These are phyloP conservation scores for Zoroaster sp. DNA, from an alignment of 53 echinoderm and acorn worm species.

Conservation along the genomic window DNA sequence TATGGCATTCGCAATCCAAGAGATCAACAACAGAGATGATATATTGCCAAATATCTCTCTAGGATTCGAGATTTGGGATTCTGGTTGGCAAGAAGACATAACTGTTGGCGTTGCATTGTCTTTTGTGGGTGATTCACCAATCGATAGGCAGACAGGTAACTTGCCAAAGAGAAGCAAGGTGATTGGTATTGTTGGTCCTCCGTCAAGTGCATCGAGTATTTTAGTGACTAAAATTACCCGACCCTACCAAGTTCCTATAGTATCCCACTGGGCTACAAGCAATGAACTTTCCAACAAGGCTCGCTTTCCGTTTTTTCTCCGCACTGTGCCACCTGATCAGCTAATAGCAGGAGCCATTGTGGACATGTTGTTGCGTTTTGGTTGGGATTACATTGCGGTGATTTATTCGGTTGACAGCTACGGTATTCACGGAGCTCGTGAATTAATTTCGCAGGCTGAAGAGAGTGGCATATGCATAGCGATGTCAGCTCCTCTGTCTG, in stretches of 20 bases:
- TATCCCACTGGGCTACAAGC: constrained; percentile 49
- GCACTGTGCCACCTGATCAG: constrained; percentile 54
- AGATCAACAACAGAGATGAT: constrained; percentile 42
- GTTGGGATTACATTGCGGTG: constrained; percentile 41
- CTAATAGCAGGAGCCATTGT: constrained; percentile 46
- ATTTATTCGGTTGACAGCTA: constrained; percentile 41
- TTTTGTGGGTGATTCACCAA: not conserved
- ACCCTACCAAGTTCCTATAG: constrained; percentile 13
- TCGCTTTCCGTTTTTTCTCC: constrained; percentile 38
- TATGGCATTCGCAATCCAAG: constrained; percentile 44
- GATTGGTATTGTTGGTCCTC: constrained; percentile 22
- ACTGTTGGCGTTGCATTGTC: constrained; percentile 2
- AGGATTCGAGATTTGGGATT: constrained; percentile 43
- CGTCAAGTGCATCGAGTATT: constrained; percentile 1
- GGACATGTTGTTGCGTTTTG: constrained; percentile 32
- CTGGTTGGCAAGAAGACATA: constrained; percentile 34
- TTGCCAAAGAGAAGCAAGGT: not conserved
- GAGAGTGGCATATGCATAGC: constrained; percentile 31
- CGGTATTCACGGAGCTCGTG: constrained; percentile 37
- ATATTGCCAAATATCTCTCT: constrained; percentile 39
- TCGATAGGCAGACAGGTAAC: not conserved
- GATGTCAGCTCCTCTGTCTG: not conserved
- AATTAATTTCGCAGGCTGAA: constrained; percentile 19
- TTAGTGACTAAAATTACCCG: not conserved
- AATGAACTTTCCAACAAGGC: constrained; percentile 45